phyloP scores from a whole-genome alignment of 2,113 vertebrate genomes.

The Castor canadensis region DNA sequence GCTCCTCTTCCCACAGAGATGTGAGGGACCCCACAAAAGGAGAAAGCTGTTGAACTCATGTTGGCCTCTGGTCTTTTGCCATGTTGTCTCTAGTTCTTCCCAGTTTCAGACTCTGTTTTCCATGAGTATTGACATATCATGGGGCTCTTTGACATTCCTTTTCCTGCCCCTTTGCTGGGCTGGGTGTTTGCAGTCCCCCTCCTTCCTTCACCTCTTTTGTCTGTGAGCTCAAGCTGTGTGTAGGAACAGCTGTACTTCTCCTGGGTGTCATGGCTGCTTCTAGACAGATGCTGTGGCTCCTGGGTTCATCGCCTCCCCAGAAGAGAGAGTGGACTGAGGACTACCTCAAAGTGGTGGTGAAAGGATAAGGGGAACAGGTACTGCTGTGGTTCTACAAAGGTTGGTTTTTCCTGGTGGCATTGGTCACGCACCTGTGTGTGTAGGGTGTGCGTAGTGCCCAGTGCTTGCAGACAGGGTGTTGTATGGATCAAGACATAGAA shows the following conservation, averaged over 20 bases:
- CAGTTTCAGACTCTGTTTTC: constrained; percentile 44
- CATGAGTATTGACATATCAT: background rate
- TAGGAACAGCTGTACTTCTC: background rate
- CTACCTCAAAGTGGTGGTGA: background rate
- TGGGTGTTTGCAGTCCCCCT: background rate
- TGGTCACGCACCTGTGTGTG: background rate
- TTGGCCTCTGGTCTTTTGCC: constrained; percentile 61
- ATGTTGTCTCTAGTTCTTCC: constrained; percentile 50
- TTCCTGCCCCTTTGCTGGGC: background rate
- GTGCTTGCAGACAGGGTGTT: background rate
- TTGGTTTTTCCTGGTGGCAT: background rate
- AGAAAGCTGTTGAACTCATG: background rate
- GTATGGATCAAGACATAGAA: background rate
- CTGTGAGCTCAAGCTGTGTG: background rate
- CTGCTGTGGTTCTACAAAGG: background rate
- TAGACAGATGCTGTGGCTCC: background rate
- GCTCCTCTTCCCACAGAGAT: constrained; percentile 78
- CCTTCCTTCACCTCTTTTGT: background rate
- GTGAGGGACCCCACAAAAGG: constrained; percentile 48
- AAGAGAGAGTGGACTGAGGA: background rate
- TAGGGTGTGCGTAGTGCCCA: background rate
- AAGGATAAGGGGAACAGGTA: background rate
- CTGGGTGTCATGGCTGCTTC: background rate
- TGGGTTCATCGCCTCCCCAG: background rate
- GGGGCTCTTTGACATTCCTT: constrained; percentile 43